Base-by-base conservation (phyloP, 2,797 vertebrate species). In the Xerus rutilus region DNA sequence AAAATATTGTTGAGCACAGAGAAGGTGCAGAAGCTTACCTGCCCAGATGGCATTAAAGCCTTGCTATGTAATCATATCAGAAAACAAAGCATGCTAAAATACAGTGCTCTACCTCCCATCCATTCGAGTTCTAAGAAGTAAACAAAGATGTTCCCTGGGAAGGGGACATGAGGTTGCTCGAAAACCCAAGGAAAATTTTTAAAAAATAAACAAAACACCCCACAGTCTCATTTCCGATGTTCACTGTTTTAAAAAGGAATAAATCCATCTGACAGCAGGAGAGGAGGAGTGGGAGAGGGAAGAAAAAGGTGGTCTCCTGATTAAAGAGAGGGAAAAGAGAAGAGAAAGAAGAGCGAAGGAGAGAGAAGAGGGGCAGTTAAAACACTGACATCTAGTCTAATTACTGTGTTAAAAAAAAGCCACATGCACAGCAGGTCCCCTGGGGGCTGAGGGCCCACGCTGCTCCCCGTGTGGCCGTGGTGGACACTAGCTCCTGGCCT, bases 361-460 rank as follows among this genome's bases (percentile, higher is more conserved):
- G n/a, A 65, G 62, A 39, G 64, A 52, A 54, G n/a, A 76, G 84
- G 92, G 88, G 88, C 90, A 95, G 83, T 96, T 96, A 96, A 97
- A 97, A 98, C 98, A 98, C 54, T 87, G 97, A 95, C 87, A 54
- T 95, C 98, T 98, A 98, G 65, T 95, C 98, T 98, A 98, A 97
- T 97, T 73, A 97, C 95, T 96, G 93, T 86, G 96, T 97, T 96
- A 91, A 96, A 96, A 97, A 98, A 98, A 72, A 97, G 98, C 98
- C 97, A 86, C 96, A 98, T 98, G 98, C 98, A 98, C 97, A 92
- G 82, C 98, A 98, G 98, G 98, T 97, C 98, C 90, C 94, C 32
- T 5, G 92, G 96, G 93, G 92, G 91, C 91, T 74, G 69, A 92
- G 94, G 95, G 95, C 94, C 97, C 91, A 89, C 97, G 45, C 97